Evolutionary conservation across 2,797 vertebrate species (phyloP).

Genomic region (Lates japonicus): DNA sequence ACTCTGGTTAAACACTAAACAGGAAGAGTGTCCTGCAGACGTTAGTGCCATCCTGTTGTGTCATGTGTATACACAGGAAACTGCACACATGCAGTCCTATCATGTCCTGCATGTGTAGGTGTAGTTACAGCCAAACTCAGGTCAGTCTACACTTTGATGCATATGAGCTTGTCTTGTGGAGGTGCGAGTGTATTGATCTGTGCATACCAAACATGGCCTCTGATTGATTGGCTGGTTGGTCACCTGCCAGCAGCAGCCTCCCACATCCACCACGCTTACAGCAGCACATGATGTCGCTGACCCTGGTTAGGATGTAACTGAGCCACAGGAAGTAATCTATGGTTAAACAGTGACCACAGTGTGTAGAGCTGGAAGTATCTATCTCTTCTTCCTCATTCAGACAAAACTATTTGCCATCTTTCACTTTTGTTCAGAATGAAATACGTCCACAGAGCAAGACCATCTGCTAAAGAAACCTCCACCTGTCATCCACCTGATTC

Average conservation of each 20-base stretch:
- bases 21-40: constrained; percentile 15
- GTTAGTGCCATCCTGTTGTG: background rate
- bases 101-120: no score
- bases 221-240: constrained; percentile 16
- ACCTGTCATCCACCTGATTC: background rate
- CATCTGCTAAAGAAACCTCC: background rate
- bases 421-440: background rate
- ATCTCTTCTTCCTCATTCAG: background rate
- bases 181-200: background rate
- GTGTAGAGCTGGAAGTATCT: background rate
- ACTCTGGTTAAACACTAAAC: constrained; percentile 33
- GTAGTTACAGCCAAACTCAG: background rate
- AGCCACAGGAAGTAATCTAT: constrained; percentile 54
- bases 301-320: constrained; percentile 52
- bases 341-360: constrained; percentile 44
- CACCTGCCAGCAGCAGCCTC: background rate
- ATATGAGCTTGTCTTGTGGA: background rate
- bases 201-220: background rate
- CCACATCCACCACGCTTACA: constrained; percentile 30
- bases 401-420: background rate
- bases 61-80: background rate
- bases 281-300: background rate
- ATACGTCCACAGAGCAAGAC: background rate
- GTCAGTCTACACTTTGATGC: background rate
- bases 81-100: background rate